A percentile compares a stretch with the other conserved stretches of the same genome.
Conservation (phyloP, 2,113 vertebrate species). For the Catharus bicknelli region DNA sequence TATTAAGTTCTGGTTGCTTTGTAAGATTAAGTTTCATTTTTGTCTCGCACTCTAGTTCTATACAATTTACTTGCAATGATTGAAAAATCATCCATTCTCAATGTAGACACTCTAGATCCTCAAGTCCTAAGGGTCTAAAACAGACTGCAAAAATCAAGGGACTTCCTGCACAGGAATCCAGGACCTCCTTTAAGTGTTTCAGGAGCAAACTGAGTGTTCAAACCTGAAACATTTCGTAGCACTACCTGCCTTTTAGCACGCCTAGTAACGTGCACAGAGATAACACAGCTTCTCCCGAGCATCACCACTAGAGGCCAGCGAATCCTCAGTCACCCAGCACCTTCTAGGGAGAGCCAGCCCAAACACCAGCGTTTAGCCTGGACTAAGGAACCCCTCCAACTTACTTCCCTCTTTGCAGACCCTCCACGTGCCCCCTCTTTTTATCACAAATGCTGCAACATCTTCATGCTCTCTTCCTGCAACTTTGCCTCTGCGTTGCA, state of each 20-base stretch:
- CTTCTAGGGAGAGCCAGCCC: background rate
- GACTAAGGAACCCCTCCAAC: background rate
- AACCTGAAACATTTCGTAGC: background rate
- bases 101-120: accelerated
- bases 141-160: background rate
- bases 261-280: accelerated
- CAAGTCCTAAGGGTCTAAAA: background rate
- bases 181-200: background rate
- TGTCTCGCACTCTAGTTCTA: background rate
- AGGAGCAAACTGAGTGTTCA: background rate
- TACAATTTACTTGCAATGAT: background rate
- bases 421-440: accelerated
- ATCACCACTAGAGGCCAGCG: constrained; percentile 73
- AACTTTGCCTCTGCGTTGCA: accelerated
- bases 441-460: background rate
- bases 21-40: background rate
- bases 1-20: background rate
- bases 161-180: background rate
- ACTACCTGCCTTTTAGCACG: background rate
- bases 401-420: background rate
- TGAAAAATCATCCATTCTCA: background rate
- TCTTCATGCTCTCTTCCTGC: background rate
- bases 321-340: constrained; percentile 47
- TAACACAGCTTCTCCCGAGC: background rate
- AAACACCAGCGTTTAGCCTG: accelerated